Evolutionary conservation across 1,140 invertebrate genomes (phyloP), one percentile per base, ranked within the genome.

Genomic region (Ruditapes philippinarum): DNA sequence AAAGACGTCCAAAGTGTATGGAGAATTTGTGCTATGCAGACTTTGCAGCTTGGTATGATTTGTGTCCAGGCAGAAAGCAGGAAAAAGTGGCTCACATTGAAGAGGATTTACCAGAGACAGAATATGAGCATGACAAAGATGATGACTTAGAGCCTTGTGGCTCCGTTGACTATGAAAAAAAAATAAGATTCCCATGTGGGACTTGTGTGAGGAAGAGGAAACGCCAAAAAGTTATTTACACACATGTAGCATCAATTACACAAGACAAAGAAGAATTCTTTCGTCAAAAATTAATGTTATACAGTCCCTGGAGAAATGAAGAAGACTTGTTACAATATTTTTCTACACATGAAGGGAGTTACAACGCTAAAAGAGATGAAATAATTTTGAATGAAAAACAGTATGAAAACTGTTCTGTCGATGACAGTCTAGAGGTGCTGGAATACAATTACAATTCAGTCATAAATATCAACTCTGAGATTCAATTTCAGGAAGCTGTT

Each of bases 241-340:
- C 40, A 7, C 57, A 57, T 70, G 25, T 51, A 19, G 62, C 54
- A 65, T n/a, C 65, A 25, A 28, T 60, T 1, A 80, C 33, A 14
- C 28, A 57, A 22, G 68, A 89, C 54, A 57, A 45, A 45, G 80
- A 89, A 74, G 57, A 82, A 33, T 25, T 60, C 76, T 89, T 76
- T 62, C 70, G 65, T 28, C 38, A 89, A 73, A 36, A 60, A 36
- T 1, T 89, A n/a, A 83, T 89, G 79, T 28, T 89, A 31, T 89
- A 57, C 33, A 57, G 36, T 40, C 40, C 17, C 12, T 89, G 87
- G 87, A 19, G 87, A 25, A 22, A 82, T 60, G n/a, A n/a, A n/a
- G 49, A 65, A 31, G 73, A 83, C 74, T 38, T 89, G 33, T 22
- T 70, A 17, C 51, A 38, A 28, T 36, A 28, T 5, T 73, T 54